These are phyloP conservation scores for Aphaenogaster ashmeadi DNA, from an alignment of 1,140 invertebrate genomes.

Conservation along the genomic window DNA sequence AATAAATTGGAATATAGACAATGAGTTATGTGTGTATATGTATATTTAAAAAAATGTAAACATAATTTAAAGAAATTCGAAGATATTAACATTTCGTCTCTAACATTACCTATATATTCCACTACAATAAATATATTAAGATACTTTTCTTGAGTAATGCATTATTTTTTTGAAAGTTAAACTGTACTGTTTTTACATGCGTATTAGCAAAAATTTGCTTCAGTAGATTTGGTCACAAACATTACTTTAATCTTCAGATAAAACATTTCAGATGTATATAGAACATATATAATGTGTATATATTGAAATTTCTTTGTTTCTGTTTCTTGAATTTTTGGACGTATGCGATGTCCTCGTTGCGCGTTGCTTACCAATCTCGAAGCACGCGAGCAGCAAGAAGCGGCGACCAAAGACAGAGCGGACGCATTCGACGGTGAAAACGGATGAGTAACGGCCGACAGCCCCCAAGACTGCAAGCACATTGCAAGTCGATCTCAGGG, in stretches of 20 bases:
- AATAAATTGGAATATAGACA: constrained; percentile 10
- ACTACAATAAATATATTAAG: not conserved
- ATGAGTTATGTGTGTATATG: not conserved
- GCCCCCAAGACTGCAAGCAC: constrained; percentile 77
- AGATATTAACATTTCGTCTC: not conserved
- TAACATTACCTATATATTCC: not conserved
- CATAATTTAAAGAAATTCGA: not conserved
- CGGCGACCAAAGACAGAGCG: constrained; percentile 60
- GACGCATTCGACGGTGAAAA: constrained; percentile 81
- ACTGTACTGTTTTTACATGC: not conserved
- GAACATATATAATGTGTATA: too few species aligned
- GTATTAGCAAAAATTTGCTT: not conserved
- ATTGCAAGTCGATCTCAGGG: constrained; percentile 78
- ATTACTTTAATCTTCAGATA: not conserved
- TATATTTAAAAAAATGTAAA: constrained; percentile 9
- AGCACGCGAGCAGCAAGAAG: constrained; percentile 62
- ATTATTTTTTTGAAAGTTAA: not conserved
- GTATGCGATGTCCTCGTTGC: not conserved
- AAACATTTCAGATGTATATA: not conserved
- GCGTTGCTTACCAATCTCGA: constrained; percentile 54
- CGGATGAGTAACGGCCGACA: constrained; percentile 83
- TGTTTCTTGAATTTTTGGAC: not conserved
- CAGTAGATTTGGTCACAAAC: not conserved
- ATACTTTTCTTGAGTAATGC: not conserved
- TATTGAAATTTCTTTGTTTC: not conserved